Evolutionary conservation across 35 echinoderm and acorn worm species (phyloP), one percentile per base, ranked within the genome.

Genomic region (Anneissia japonica): DNA sequence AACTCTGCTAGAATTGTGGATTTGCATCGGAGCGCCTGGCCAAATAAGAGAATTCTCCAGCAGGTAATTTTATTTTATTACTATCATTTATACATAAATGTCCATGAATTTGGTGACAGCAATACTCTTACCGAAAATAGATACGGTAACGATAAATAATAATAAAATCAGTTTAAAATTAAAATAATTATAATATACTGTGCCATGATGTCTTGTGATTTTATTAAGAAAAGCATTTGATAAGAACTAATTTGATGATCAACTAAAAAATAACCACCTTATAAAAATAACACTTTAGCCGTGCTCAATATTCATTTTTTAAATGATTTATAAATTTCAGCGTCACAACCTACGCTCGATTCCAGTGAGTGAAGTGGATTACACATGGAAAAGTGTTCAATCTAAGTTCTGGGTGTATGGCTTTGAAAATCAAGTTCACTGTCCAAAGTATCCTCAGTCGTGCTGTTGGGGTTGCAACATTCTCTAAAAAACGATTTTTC

Each of bases 351-450:
- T 89, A 11, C 87, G 87, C 9, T 35, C 79, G 9, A 72, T 89
- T 37, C 87, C 87, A 40, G 79, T 89, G 19, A 82, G 79, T 35
- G 87, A 89, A 35, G 79, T 89, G 11, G 35, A 89, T 10, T 89
- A 73, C 32, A 89, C 9, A 31, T 89, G 51, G 77, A 89, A 83
- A 38, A 37, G 36, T 10, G 30, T 74, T 26, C 34, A 30, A 17
- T 37, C 43, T 30, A 46, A 79, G 21, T 89, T 81, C 79, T 89
- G 87, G 87, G 87, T 89, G 16, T 89, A 89, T 45, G 87, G 87
- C 36, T 81, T 55, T 74, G 87, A 89, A 30, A 79, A 83, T 19
- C 41, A 72, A 83, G 79, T 89, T 16, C 72, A 89, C 41, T 89
- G 87, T 75, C 87, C 87, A 23, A 36, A 64, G 4, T 88, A 88